These are phyloP conservation scores for Serrognathus titanus DNA, from an alignment of 2,888 invertebrate genomes.

Conservation along the genomic window DNA sequence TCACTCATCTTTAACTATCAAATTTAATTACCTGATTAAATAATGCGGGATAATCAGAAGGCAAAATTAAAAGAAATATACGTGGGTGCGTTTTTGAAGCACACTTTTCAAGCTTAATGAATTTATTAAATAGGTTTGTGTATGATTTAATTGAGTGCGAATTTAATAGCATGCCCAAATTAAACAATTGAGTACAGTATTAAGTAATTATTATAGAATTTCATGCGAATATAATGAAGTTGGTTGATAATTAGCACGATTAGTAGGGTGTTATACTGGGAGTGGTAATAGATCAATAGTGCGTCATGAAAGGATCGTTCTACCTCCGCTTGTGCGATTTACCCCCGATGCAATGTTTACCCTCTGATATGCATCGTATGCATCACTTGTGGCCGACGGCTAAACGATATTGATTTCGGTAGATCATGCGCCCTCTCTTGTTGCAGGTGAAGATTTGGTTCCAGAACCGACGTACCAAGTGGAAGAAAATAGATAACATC, in stretches of 20 bases:
- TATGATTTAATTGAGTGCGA: too few species aligned
- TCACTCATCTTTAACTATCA: too few species aligned
- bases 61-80: too few species aligned
- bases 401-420: constrained; percentile 30
- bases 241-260: constrained; percentile 14
- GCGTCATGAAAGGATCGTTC: constrained; percentile 13
- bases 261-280: constrained; percentile 6
- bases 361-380: constrained; percentile 27
- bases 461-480: constrained; percentile 78
- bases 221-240: constrained; percentile 6
- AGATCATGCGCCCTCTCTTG: constrained; percentile 35
- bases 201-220: background rate
- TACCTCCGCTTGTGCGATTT: constrained; percentile 11
- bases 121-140: too few species aligned
- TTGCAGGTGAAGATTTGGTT: constrained; percentile 89
- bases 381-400: constrained; percentile 22
- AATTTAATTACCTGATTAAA: too few species aligned
- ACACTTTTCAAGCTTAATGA: too few species aligned
- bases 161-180: background rate
- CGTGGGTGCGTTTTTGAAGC: too few species aligned
- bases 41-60: too few species aligned
- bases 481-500: constrained; percentile 93
- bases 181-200: background rate
- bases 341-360: constrained; percentile 20
- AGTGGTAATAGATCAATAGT: constrained; percentile 22